Conservation (phyloP, 2,888 invertebrate species). For the Tetropium fuscum region DNA sequence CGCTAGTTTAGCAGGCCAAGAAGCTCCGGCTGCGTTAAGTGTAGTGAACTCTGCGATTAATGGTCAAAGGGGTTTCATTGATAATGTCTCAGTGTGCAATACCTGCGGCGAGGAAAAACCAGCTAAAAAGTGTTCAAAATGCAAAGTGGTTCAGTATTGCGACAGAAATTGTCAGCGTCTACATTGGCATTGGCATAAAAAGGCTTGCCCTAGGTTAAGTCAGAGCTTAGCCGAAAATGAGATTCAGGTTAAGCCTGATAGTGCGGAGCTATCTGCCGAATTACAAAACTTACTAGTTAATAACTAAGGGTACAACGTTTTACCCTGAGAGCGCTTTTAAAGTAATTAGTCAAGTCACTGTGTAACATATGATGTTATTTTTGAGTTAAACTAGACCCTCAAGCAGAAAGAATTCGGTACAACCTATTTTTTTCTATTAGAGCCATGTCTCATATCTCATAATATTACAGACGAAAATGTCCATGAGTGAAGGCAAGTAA, state of each 20-base stretch:
- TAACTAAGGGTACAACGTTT: conserved; percentile 30
- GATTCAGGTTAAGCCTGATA: conserved; percentile 45
- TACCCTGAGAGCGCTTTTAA: conserved; percentile 13
- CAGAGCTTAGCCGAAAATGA: conserved; percentile 45
- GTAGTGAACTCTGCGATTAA: conserved; percentile 87
- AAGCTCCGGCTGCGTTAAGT: conserved; percentile 77
- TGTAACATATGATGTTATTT: neutral
- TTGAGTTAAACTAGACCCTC: too few species aligned
- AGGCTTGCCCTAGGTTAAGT: conserved; percentile 78
- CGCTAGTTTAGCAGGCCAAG: conserved; percentile 80
- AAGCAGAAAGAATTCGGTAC: too few species aligned
- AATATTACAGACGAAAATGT: too few species aligned
- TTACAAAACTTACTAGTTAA: conserved; percentile 55
- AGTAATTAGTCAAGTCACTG: neutral
- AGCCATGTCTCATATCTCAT: too few species aligned
- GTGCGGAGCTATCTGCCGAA: conserved; percentile 53
- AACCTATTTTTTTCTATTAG: too few species aligned
- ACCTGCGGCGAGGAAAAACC: conserved; percentile 92
- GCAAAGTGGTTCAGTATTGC: conserved; percentile 94
- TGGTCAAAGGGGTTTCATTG: conserved; percentile 86
- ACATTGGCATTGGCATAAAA: conserved; percentile 94
- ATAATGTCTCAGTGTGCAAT: conserved; percentile 77
- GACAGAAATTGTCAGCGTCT: conserved; percentile 93
- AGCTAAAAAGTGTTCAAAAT: conserved; percentile 93
- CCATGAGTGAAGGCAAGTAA: too few species aligned